Evolutionary conservation across 2,797 vertebrate genomes (phyloP).

Genomic region (Peromyscus nudipes): DNA sequence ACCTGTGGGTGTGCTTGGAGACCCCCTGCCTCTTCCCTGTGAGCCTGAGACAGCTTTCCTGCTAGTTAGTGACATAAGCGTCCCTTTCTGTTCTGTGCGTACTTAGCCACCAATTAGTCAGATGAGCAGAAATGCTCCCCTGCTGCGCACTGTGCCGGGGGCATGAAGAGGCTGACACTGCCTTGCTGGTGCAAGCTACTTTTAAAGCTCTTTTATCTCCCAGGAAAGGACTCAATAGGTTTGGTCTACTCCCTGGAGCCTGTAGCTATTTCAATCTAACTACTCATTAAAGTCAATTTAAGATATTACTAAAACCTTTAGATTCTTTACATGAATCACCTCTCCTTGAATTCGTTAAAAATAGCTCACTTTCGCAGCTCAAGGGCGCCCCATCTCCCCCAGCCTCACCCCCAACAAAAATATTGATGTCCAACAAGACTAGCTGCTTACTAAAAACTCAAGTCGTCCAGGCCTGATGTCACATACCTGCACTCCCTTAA

Average conservation of each 20-base stretch:
- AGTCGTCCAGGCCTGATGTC: no score
- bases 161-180: background rate
- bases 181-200: background rate
- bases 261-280: slow-evolving; percentile 69
- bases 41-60: slow-evolving; percentile 48
- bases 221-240: slow-evolving; percentile 55
- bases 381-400: background rate
- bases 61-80: slow-evolving; percentile 66
- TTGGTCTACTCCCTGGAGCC: slow-evolving; percentile 41
- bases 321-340: slow-evolving; percentile 71
- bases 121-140: slow-evolving; percentile 66
- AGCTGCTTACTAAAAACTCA: slow-evolving; percentile 24
- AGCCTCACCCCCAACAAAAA: background rate
- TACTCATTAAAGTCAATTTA: slow-evolving; percentile 69
- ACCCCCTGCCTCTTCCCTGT: background rate
- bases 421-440: background rate
- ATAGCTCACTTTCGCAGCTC: slow-evolving; percentile 57
- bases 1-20: slow-evolving; percentile 38
- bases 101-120: slow-evolving; percentile 78
- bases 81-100: slow-evolving; percentile 51
- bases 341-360: slow-evolving; percentile 70
- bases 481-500: background rate
- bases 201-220: slow-evolving; percentile 55
- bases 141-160: slow-evolving; percentile 17
- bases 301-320: slow-evolving; percentile 59